Conservation (phyloP, 2,888 invertebrate genomes). For the Ennomos fuscantarius region DNA sequence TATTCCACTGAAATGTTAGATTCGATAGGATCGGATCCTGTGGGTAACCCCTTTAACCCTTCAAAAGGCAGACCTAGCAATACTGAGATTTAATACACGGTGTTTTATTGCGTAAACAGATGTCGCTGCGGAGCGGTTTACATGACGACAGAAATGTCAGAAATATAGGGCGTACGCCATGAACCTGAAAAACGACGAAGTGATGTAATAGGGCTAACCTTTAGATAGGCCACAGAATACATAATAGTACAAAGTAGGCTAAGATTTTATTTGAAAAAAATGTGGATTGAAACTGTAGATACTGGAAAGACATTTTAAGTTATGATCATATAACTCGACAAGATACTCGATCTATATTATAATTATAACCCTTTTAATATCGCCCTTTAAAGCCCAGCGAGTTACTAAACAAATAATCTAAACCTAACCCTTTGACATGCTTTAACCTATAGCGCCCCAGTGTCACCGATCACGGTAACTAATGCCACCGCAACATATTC, state of each 20-base stretch:
- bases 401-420: slow-evolving; percentile 6
- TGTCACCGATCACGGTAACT: slow-evolving; percentile 33
- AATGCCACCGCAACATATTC: slow-evolving; percentile 14
- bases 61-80: slow-evolving; percentile 15
- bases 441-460: slow-evolving; percentile 18
- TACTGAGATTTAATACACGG: slow-evolving; percentile 2
- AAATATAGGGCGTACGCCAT: slow-evolving; percentile 5
- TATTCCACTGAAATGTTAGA: background rate
- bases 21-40: slow-evolving; percentile 3
- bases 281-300: too few relatives aligned
- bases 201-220: too few relatives aligned
- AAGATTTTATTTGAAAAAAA: too few relatives aligned
- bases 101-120: slow-evolving; percentile 22
- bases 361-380: too few relatives aligned
- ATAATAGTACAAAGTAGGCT: too few relatives aligned
- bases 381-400: too few relatives aligned
- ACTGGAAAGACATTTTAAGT: too few relatives aligned
- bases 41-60: background rate
- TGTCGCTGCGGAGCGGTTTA: slow-evolving; percentile 14
- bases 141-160: slow-evolving; percentile 9
- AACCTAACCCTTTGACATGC: slow-evolving; percentile 13
- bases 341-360: too few relatives aligned
- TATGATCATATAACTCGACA: too few relatives aligned
- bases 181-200: too few relatives aligned
- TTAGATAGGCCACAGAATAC: too few relatives aligned